Evolutionary conservation across 1,140 invertebrate species (phyloP), one percentile per base, ranked within the genome.

Genomic region (Drosophila kikkawai): DNA sequence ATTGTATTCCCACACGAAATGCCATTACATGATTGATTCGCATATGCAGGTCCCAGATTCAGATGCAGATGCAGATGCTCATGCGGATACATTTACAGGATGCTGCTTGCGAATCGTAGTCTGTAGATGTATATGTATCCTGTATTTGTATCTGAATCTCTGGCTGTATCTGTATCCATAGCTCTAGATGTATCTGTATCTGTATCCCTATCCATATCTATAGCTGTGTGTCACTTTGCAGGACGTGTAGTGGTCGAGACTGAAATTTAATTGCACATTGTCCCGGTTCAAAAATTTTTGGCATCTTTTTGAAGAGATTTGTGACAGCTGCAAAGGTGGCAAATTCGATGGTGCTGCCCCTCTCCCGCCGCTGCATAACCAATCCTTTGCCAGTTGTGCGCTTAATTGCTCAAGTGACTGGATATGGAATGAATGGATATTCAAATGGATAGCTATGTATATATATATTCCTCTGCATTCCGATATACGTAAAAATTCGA

Each of bases 1-100:
- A 66, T 76, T 76, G 53, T 76, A 76, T 76, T 66, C 73, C 74
- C 74, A 53, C 51, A 57, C 53, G 41, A 53, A 77, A 59, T 79
- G 75, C 75, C 75, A 79, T 79, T 82, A 82, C 69, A 65, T 83
- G 80, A 82, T 82, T 82, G 80, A 82, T 68, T 64, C 47, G 42
- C 37, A 63, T 22, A 26, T 39, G 59, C 69, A 58, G 50, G 36
- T 69, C 3, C 29, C 42, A 48, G 60, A 79, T 58, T 79, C 76
- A 63, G 71, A 58, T 37, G 44, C 39, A 56, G 15, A 37, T 39
- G 32, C 78, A 44, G 26, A 47, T 48, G 37, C 37, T 39, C 37
- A 39, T 39, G 19, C 13, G 57, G 29, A 58, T 51, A 45, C 56
- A 48, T 48, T 48, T 48, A 29, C 22, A 32, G 39, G 37, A 60